Evolutionary conservation across 1,140 invertebrate species (phyloP).

Genomic region (Nasonia giraulti): DNA sequence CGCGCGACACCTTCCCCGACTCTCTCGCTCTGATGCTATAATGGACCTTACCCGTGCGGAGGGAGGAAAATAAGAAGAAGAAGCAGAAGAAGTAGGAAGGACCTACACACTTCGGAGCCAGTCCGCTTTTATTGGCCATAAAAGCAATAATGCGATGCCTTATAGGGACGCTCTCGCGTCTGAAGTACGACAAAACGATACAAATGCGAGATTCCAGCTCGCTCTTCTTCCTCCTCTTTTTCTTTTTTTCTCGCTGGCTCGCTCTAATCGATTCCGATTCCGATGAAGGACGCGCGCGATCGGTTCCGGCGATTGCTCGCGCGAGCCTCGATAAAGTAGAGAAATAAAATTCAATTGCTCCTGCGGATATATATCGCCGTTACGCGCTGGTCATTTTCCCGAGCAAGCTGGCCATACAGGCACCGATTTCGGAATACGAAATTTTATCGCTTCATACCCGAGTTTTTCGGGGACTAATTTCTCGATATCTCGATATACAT

Average conservation of each 20-base stretch:
- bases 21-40: constrained; percentile 59
- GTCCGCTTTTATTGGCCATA: constrained; percentile 71
- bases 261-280: constrained; percentile 41
- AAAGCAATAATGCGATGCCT: constrained; percentile 72
- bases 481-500: too few species aligned
- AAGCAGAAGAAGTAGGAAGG: constrained; percentile 3
- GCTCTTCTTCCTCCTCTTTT: constrained; percentile 20
- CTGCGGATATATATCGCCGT: constrained; percentile 22
- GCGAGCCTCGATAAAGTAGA: constrained; percentile 26
- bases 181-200: constrained; percentile 69
- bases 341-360: constrained; percentile 50
- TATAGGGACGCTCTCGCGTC: constrained; percentile 63
- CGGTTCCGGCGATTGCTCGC: constrained; percentile 7
- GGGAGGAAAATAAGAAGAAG: constrained; percentile 7
- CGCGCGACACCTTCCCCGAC: constrained; percentile 64
- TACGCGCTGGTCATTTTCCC: not conserved
- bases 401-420: not conserved
- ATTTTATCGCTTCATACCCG: constrained; percentile 16
- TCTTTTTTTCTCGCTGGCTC: not conserved
- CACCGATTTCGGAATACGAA: not conserved
- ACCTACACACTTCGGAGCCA: not conserved
- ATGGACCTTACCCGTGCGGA: constrained; percentile 54
- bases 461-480: constrained; percentile 20
- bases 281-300: constrained; percentile 28
- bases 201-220: constrained; percentile 60